Evolutionary conservation across 2,888 invertebrate species (phyloP).

Genomic region (Gortyna flavago): DNA sequence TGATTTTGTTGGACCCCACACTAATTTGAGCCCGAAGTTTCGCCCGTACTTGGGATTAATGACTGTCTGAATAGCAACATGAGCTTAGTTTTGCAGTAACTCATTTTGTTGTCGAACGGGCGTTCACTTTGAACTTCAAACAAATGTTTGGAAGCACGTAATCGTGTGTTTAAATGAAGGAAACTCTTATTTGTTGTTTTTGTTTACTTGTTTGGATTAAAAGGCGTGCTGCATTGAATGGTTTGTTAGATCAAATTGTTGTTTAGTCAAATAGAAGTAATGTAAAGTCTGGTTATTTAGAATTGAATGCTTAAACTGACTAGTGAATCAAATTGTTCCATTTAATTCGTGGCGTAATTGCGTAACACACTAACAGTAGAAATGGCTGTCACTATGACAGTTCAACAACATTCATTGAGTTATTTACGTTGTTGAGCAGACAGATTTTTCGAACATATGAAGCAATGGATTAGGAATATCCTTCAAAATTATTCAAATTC

Average conservation of each 20-base stretch:
- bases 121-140: conserved; percentile 70
- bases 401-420: too few relatives aligned
- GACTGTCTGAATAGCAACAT: conserved; percentile 69
- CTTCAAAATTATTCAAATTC: too few relatives aligned
- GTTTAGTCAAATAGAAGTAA: conserved; percentile 19
- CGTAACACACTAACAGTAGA: too few relatives aligned
- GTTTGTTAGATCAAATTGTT: conserved; percentile 32
- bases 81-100: conserved; percentile 61
- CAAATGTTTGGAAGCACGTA: conserved; percentile 63
- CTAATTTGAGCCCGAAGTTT: conserved; percentile 71
- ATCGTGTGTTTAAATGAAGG: conserved; percentile 57
- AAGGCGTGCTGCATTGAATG: conserved; percentile 27
- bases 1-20: conserved; percentile 75
- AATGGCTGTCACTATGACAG: too few relatives aligned
- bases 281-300: conserved; percentile 19
- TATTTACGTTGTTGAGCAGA: too few relatives aligned
- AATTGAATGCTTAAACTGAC: not conserved
- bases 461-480: too few relatives aligned
- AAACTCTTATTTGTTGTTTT: conserved; percentile 57
- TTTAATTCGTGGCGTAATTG: too few relatives aligned
- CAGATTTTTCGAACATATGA: too few relatives aligned
- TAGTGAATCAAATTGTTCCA: too few relatives aligned
- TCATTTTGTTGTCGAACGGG: conserved; percentile 69
- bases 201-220: conserved; percentile 46
- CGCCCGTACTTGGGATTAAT: conserved; percentile 67